A percentile compares a stretch with the other conserved stretches of the same genome.
Evolutionary conservation across 2,888 invertebrate genomes (phyloP).

Genomic region (Pachymerium ferrugineum): DNA sequence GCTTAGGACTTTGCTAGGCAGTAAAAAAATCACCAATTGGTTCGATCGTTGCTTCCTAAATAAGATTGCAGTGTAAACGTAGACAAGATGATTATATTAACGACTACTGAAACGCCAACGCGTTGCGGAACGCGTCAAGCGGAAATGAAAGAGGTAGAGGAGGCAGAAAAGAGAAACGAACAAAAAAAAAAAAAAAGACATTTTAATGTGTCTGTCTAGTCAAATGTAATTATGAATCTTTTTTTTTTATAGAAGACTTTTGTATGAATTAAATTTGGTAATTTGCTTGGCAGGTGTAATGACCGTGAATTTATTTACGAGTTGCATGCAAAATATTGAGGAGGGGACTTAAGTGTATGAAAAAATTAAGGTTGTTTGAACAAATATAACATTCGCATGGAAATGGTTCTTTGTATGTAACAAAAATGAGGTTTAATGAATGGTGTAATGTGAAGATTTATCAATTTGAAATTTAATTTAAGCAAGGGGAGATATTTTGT

Average conservation of each 20-base stretch:
- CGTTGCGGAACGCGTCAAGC: not conserved
- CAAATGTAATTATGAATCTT: not conserved
- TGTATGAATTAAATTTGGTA: not conserved
- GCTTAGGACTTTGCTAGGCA: not conserved
- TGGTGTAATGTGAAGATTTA: too few relatives aligned
- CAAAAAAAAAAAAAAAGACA: not conserved
- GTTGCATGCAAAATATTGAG: not conserved
- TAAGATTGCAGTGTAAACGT: slow-evolving; percentile 13
- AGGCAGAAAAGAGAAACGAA: not conserved
- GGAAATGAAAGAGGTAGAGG: not conserved
- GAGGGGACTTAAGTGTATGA: too few relatives aligned
- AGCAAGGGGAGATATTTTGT: too few relatives aligned
- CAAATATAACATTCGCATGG: too few relatives aligned
- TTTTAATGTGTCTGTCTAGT: not conserved
- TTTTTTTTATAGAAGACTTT: not conserved
- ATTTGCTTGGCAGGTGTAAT: not conserved
- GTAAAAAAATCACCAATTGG: not conserved
- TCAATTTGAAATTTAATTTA: too few relatives aligned
- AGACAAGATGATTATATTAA: slow-evolving; percentile 4
- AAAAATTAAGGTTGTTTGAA: too few relatives aligned
- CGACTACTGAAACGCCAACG: not conserved
- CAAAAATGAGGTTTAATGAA: too few relatives aligned
- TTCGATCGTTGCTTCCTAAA: slow-evolving; percentile 13
- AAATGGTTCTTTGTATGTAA: too few relatives aligned
- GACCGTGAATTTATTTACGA: not conserved